Conservation (phyloP, 2,888 invertebrate species). For the Callinectes sapidus region DNA sequence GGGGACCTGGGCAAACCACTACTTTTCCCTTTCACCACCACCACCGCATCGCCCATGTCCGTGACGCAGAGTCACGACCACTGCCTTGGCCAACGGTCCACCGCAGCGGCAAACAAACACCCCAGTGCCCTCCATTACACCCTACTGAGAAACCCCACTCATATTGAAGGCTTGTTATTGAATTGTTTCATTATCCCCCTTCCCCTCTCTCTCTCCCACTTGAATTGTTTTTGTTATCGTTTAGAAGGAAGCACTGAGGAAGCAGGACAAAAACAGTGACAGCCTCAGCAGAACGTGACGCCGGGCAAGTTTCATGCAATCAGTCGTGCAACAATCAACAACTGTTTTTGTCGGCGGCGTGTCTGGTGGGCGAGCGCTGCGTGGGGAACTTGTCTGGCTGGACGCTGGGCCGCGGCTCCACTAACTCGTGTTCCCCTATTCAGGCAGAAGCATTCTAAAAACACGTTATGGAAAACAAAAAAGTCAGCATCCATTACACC, state of each 20-base stretch:
- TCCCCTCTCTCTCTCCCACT: no score
- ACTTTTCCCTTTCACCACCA: slow-evolving; percentile 30
- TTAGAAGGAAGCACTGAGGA: background rate
- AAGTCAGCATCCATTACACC: background rate
- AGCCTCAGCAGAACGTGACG: background rate
- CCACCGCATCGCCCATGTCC: background rate
- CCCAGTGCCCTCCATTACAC: background rate
- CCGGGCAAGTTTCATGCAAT: background rate
- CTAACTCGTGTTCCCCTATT: background rate
- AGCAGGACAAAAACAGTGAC: background rate
- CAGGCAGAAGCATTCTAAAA: background rate
- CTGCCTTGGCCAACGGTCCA: background rate
- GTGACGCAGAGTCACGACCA: slow-evolving; percentile 34
- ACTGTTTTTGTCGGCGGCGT: background rate
- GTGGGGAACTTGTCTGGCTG: background rate
- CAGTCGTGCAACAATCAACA: slow-evolving; percentile 2
- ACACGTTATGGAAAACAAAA: background rate
- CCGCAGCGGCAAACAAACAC: slow-evolving; percentile 18
- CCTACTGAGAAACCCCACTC: background rate
- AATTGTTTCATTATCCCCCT: background rate
- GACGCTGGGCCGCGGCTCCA: background rate
- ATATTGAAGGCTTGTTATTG: background rate
- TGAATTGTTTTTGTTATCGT: background rate
- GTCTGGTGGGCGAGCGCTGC: background rate
- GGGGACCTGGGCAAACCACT: background rate